Evolutionary conservation across 1,140 invertebrate species (phyloP).

Genomic region (Drosophila trapezifrons): DNA sequence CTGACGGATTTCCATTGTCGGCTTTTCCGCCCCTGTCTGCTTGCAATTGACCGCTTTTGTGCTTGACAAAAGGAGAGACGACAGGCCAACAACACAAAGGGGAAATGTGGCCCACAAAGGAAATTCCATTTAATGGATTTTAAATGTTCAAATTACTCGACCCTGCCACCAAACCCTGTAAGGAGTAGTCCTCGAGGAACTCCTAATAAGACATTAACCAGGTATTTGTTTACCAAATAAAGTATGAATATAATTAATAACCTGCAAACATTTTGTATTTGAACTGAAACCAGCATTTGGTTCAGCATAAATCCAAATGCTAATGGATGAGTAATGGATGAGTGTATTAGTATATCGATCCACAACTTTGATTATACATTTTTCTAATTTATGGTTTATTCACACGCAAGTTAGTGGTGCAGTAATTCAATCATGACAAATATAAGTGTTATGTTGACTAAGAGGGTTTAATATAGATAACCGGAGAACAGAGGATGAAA

Average conservation of each 20-base stretch:
- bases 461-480: not conserved
- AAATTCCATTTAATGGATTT: slow-evolving; percentile 43
- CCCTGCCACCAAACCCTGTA: slow-evolving; percentile 4
- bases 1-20: slow-evolving; percentile 52
- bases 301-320: not conserved
- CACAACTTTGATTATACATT: slow-evolving; percentile 2
- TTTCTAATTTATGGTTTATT: slow-evolving; percentile 1
- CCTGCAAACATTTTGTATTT: not conserved
- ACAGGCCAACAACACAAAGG: slow-evolving; percentile 24
- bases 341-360: slow-evolving; percentile 15
- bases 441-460: not conserved
- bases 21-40: slow-evolving; percentile 21
- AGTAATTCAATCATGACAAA: not conserved
- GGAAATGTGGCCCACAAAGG: slow-evolving; percentile 36
- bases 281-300: not conserved
- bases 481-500: no score
- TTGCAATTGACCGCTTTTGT: slow-evolving; percentile 41
- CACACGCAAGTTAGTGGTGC: not conserved
- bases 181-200: not conserved
- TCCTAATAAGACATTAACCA: not conserved
- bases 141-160: slow-evolving; percentile 19
- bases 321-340: slow-evolving; percentile 4
- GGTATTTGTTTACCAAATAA: slow-evolving; percentile 17
- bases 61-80: slow-evolving; percentile 23
- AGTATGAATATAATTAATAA: not conserved